Base-by-base conservation (phyloP, 2,113 vertebrate species). In the Drymodes brunneopygia region DNA sequence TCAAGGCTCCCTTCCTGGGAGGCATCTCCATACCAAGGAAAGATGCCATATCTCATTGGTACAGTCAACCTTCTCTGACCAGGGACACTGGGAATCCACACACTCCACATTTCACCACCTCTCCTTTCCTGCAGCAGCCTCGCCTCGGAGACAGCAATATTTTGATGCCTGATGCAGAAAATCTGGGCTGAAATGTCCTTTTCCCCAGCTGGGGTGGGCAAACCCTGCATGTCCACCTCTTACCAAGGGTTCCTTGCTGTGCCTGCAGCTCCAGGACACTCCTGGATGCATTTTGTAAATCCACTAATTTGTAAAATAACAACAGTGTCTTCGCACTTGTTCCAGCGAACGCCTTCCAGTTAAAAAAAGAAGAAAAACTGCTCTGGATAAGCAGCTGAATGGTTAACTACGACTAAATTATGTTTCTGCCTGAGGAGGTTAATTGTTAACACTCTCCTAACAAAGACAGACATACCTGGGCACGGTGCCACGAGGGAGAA, bases 381-480 rank as follows among this genome's bases (percentile, higher is more conserved):
- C 86, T 47, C 58, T 28, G 75, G 66, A 75, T 64, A 90, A 95
- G 95, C 80, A 96, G 75, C 44, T 88, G 85, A 96, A 94, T 80
- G 74, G 94, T 93, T 90, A 96, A 94, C 82, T 29, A 50, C 44
- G 56, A 31, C 28, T 45, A 36, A 87, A 81, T 84, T 9, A 74
- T 11, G 86, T 82, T 88, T 86, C 71, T 96, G 94, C 93, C 90
- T 27, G 72, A 78, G 93, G 16, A 82, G 90, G 95, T 96, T 96
- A 96, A 96, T 96, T 88, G 93, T 96, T 97, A 96, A 96, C 94
- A 71, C 79, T 86, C 79, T 78, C 16, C 54, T 38, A 81, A 94
- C 92, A 93, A 88, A 94, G 71, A 20, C 87, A 64, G 74, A n/a
- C 88, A 74, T 70, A 90, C 58, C 94, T 93, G 6, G 90, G 94